Evolutionary conservation across 2,888 invertebrate species (phyloP).

Genomic region (Tromatobia lineatoria): DNA sequence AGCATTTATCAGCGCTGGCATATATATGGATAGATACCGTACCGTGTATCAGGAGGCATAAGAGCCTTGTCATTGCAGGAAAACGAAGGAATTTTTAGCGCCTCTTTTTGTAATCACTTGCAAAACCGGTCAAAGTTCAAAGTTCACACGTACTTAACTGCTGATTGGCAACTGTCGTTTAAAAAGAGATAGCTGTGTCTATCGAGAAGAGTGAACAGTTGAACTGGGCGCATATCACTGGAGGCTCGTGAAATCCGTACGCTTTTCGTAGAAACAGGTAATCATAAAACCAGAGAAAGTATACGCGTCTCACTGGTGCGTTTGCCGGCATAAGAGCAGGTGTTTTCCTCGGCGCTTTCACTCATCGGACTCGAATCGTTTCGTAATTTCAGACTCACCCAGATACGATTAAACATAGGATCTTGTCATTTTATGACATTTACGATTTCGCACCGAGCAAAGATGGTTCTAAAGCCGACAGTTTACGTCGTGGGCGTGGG

Average conservation of each 20-base stretch:
- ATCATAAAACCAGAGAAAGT: conserved; percentile 39
- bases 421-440: background rate
- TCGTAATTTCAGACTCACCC: background rate
- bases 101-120: conserved; percentile 44
- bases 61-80: conserved; percentile 45
- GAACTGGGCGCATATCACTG: background rate
- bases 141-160: conserved; percentile 33
- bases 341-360: conserved; percentile 37
- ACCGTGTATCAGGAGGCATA: background rate
- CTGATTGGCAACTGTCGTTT: conserved; percentile 12
- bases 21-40: conserved; percentile 19
- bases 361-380: background rate
- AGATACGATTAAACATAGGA: background rate
- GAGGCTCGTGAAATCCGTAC: conserved; percentile 19
- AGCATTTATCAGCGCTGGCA: background rate
- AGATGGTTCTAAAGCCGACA: conserved; percentile 80
- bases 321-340: conserved; percentile 8
- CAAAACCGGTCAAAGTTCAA: conserved; percentile 67
- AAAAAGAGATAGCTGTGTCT: conserved; percentile 3
- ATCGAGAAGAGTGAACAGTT: conserved; percentile 21
- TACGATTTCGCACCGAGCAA: conserved; percentile 36
- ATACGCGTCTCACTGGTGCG: conserved; percentile 8
- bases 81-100: background rate
- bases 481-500: conserved; percentile 98
- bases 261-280: conserved; percentile 36